Evolutionary conservation across 2,888 invertebrate species (phyloP).

Genomic region (Cataglyphis cursor): DNA sequence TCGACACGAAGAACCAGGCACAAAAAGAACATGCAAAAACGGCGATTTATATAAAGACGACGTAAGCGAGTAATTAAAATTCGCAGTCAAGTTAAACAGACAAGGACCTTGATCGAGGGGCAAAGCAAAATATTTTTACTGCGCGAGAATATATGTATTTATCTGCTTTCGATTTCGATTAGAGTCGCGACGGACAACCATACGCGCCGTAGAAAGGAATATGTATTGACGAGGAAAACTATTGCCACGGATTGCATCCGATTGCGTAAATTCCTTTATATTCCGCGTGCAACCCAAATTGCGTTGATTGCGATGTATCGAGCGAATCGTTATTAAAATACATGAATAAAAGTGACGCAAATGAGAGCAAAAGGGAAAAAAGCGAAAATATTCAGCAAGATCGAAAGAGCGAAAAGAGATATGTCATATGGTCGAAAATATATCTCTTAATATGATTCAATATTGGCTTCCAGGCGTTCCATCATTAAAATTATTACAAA

Average conservation of each 20-base stretch:
- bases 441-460: background rate
- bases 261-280: conserved; percentile 26
- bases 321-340: background rate
- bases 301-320: background rate
- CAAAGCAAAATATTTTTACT: background rate
- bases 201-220: background rate
- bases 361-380: background rate
- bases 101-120: background rate
- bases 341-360: background rate
- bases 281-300: background rate
- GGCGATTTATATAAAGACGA: background rate
- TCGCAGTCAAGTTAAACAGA: no score
- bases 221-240: background rate
- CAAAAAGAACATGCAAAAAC: background rate
- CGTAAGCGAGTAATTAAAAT: background rate
- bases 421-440: background rate
- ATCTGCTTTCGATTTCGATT: background rate
- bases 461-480: background rate
- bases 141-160: background rate
- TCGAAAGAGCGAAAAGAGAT: background rate
- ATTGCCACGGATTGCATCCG: background rate
- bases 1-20: background rate
- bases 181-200: background rate
- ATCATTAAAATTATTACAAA: background rate
- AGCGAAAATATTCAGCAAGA: background rate